Conservation (phyloP, 2,113 vertebrate species). For the Sterna hirundo region DNA sequence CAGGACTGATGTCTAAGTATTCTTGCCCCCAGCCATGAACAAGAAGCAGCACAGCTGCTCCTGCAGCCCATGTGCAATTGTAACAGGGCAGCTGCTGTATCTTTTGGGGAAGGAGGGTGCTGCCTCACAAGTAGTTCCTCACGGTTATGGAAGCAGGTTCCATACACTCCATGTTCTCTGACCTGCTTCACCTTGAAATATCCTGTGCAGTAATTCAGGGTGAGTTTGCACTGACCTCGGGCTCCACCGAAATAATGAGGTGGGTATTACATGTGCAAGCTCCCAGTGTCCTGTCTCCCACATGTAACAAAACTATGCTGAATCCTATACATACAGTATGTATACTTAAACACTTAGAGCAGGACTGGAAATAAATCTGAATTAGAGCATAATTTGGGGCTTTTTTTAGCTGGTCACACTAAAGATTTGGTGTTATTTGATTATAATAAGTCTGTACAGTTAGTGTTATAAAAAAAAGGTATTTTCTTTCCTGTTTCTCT, state of each 20-base stretch:
- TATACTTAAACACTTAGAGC: neutral
- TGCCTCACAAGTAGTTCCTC: neutral
- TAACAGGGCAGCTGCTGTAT: neutral
- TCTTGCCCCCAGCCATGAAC: slow-evolving; percentile 1
- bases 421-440: neutral
- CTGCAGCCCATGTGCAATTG: neutral
- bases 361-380: neutral
- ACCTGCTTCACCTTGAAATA: neutral
- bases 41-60: neutral
- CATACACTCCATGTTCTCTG: neutral
- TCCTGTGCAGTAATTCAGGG: neutral
- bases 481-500: neutral
- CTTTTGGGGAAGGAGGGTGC: neutral
- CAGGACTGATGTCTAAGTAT: neutral
- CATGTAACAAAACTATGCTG: neutral
- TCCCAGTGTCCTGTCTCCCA: neutral
- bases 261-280: neutral
- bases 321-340: neutral
- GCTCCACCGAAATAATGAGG: neutral
- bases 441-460: neutral
- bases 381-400: neutral
- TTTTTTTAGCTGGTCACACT: neutral
- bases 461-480: neutral
- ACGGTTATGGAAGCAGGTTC: neutral
- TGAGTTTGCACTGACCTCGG: neutral